Evolutionary conservation across 1,140 invertebrate species (phyloP), one percentile per base, ranked within the genome.

Genomic region (Lethrus apterus): DNA sequence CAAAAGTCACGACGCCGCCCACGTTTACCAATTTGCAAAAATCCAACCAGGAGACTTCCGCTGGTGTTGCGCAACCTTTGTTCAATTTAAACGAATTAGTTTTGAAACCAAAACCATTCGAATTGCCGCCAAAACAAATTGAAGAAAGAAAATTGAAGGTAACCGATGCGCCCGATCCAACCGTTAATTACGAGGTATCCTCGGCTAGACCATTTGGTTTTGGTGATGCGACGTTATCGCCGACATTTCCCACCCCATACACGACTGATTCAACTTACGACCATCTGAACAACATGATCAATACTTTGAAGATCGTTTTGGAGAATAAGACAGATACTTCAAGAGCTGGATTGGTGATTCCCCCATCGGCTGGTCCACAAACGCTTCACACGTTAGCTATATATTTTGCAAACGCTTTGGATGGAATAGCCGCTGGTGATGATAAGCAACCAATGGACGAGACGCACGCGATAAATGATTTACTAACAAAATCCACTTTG

Each of bases 331-430:
- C 49, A 44, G 19, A 3, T 23, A 33, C 42, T 17, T 17, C 68
- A 18, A 66, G 78, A 49, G 69, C 71, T 32, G 80, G 80, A 18
- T 65, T 83, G 15, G 68, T 78, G 13, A 77, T 83, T 17, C 80
- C 80, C 9, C 77, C 76, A 11, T 84, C 83, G 1, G 76, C 81
- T 0, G 81, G 82, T 0, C 81, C 83, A 1, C 82, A 83, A 55
- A 81, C 83, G 1, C 63, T 89, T 2, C 83, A 86, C 56, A 83
- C 83, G 1, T 59, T 89, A 26, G 84, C 84, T 15, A 72, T 84
- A 48, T 87, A 87, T 55, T 86, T 86, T 61, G 83, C 83, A 4
- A 79, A 78, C 10, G 78, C 77, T 36, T 67, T 78, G 40, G 78
- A 82, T 49, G 78, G 79, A 54, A 72, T 78, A 2, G 70, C 70